A percentile compares a stretch with the other conserved stretches of the same genome.
Conservation (phyloP, 2,888 invertebrate genomes). For the Phlogophora meticulosa region DNA sequence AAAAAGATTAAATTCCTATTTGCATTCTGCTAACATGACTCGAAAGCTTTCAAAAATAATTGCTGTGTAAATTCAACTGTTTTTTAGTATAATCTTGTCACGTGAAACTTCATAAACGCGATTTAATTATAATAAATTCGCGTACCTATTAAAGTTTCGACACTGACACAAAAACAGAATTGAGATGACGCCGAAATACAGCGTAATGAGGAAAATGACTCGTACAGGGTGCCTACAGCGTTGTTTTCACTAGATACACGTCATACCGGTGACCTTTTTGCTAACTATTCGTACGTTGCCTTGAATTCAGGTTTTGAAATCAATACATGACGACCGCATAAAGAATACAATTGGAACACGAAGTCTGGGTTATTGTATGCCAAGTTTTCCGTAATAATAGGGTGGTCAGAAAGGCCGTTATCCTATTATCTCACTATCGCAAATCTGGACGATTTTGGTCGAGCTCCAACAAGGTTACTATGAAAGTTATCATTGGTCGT, state of each 20-base stretch:
- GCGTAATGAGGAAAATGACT: constrained; percentile 62
- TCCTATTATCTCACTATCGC: constrained; percentile 40
- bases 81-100: background rate
- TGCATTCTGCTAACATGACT: constrained; percentile 1
- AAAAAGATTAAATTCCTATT: constrained; percentile 1
- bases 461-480: constrained; percentile 55
- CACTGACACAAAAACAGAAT: constrained; percentile 34
- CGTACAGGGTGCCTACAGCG: constrained; percentile 41
- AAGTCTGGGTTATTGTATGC: constrained; percentile 12
- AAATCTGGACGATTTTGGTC: constrained; percentile 43
- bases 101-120: constrained; percentile 10
- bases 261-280: constrained; percentile 54
- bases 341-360: constrained; percentile 31
- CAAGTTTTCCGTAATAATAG: constrained; percentile 33
- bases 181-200: constrained; percentile 52
- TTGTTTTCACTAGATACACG: constrained; percentile 57
- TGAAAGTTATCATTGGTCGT: constrained; percentile 61
- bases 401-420: constrained; percentile 16
- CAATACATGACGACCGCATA: constrained; percentile 46
- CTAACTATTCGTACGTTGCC: constrained; percentile 43
- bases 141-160: constrained; percentile 1
- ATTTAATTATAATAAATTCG: background rate
- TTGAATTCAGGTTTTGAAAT: constrained; percentile 53
- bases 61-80: constrained; percentile 14
- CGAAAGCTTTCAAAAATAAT: constrained; percentile 14